phyloP scores from a whole-genome alignment of 2,797 vertebrate species.

The Knipowitschia caucasica region DNA sequence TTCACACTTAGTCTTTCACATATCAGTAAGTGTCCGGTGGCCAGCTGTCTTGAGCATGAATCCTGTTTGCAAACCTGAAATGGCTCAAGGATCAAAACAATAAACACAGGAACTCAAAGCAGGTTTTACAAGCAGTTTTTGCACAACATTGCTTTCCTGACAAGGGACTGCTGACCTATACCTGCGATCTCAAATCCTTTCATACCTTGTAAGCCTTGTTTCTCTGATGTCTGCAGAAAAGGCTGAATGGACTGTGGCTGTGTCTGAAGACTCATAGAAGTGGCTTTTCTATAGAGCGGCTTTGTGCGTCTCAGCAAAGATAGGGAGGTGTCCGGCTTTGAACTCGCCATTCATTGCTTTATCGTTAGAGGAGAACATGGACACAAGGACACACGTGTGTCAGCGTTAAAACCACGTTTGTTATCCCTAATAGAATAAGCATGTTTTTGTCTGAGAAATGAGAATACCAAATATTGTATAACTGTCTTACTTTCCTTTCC shows the following conservation, averaged over 20 bases:
- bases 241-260: constrained; percentile 12
- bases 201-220: constrained; percentile 15
- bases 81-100: constrained; percentile 18
- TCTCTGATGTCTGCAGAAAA: constrained; percentile 38
- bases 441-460: no score
- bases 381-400: no score
- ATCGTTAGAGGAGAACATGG: no score
- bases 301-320: constrained; percentile 2
- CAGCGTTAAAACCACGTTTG: no score
- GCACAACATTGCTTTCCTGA: constrained; percentile 32
- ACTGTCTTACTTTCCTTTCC: no score
- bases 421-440: no score
- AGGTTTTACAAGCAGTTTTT: background rate
- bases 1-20: constrained; percentile 62
- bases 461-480: no score
- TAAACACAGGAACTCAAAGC: no score
- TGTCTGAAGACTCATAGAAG: constrained; percentile 25
- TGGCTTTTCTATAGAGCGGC: constrained; percentile 18
- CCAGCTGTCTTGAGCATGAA: constrained; percentile 53
- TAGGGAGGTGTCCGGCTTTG: background rate
- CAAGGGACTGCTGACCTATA: constrained; percentile 39
- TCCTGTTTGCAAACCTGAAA: constrained; percentile 50
- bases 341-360: constrained; percentile 6
- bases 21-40: constrained; percentile 43
- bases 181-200: constrained; percentile 38